Percentiles rank a stretch among this genome's conserved stretches.
These are phyloP conservation scores for Drosophila pachea DNA, from an alignment of 1,140 invertebrate species.

Conservation along the genomic window DNA sequence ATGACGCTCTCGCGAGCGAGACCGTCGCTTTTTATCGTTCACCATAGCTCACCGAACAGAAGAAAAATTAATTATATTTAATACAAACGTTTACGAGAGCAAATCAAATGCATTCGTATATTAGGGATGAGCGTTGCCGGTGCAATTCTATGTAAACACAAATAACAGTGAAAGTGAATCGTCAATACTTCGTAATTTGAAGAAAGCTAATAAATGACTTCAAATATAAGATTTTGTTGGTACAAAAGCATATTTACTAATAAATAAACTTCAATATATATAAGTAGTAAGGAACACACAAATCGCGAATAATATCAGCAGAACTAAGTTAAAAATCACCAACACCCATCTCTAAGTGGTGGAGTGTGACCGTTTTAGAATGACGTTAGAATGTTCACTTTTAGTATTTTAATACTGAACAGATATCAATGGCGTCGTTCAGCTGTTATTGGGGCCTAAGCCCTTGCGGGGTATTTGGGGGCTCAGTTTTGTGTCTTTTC, in stretches of 20 bases:
- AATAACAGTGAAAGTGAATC: constrained; percentile 14
- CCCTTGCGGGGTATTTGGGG: constrained; percentile 21
- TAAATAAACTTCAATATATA: too few species aligned
- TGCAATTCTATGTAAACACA: neutral
- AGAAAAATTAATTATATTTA: constrained; percentile 3
- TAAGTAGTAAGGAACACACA: too few species aligned
- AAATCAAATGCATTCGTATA: constrained; percentile 19
- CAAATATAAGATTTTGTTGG: neutral
- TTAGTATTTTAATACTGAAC: constrained; percentile 10
- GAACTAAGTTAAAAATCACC: neutral
- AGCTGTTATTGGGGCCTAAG: constrained; percentile 29
- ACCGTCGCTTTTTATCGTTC: constrained; percentile 80
- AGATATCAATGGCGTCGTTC: constrained; percentile 10
- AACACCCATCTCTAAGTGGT: neutral
- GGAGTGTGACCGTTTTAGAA: neutral
- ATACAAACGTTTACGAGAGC: constrained; percentile 34
- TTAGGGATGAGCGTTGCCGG: constrained; percentile 24
- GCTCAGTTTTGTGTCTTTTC: constrained; percentile 43
- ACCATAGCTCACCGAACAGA: constrained; percentile 70
- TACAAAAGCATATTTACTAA: too few species aligned
- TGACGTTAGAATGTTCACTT: neutral
- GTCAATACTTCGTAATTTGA: neutral
- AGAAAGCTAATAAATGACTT: neutral
- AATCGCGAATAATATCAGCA: neutral
- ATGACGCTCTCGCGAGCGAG: constrained; percentile 80